These are phyloP conservation scores for Rhodinocichla rosea DNA, from an alignment of 2,113 vertebrate species.

Conservation along the genomic window DNA sequence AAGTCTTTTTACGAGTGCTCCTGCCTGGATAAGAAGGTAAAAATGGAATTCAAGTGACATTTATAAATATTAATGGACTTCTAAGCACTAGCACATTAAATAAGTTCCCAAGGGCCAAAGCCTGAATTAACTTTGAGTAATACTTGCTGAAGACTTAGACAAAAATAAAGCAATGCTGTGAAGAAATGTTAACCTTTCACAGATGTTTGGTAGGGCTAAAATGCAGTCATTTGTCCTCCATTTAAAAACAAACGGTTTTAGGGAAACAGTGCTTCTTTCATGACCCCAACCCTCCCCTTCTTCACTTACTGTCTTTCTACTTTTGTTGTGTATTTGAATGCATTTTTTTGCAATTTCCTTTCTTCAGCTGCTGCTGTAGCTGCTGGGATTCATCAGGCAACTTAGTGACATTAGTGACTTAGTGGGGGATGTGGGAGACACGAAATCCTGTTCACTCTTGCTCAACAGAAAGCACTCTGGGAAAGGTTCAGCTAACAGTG, in stretches of 20 bases:
- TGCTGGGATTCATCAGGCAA: neutral
- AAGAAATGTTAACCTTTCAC: neutral
- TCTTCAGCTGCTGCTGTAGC: neutral
- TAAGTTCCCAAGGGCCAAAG: neutral
- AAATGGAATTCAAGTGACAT: neutral
- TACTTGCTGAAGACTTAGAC: neutral
- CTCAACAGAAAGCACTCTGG: neutral
- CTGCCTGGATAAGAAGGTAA: neutral
- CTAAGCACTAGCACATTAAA: neutral
- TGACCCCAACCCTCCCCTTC: neutral
- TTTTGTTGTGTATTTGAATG: neutral
- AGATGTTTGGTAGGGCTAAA: neutral
- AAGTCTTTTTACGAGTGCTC: neutral
- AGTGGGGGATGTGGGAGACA: neutral
- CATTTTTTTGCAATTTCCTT: neutral
- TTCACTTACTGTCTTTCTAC: neutral
- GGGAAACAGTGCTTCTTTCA: neutral
- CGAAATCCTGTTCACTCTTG: neutral
- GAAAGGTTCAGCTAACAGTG: neutral
- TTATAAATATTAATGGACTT: constrained; percentile 8
- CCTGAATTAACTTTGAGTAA: neutral
- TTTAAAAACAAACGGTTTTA: neutral
- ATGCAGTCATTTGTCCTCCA: neutral
- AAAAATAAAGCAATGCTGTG: neutral
- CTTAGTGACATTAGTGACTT: neutral